phyloP scores from a whole-genome alignment of 2,113 vertebrate genomes.

The Anoura caudifer region DNA sequence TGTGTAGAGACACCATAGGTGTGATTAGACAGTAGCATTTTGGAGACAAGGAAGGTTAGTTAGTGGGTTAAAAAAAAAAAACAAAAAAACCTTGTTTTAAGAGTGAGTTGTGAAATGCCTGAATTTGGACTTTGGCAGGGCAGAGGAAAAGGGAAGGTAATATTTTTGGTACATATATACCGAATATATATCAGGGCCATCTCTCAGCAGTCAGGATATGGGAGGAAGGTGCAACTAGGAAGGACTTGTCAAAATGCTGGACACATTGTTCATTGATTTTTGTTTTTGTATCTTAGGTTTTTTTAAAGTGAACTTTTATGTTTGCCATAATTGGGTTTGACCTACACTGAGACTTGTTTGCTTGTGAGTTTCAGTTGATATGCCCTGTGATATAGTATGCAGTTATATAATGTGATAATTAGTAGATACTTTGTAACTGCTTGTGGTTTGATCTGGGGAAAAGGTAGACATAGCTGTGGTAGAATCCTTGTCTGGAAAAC shows the following conservation, averaged over 20 bases:
- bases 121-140: neutral
- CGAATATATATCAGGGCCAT: neutral
- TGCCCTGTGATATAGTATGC: neutral
- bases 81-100: neutral
- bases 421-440: neutral
- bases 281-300: neutral
- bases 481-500: neutral
- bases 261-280: neutral
- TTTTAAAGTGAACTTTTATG: neutral
- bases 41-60: neutral
- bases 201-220: neutral
- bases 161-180: neutral
- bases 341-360: neutral
- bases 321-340: neutral
- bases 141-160: neutral
- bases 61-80: neutral
- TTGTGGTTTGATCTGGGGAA: neutral
- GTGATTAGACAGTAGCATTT: conserved; percentile 14
- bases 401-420: neutral
- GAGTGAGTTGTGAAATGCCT: conserved; percentile 10
- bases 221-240: neutral
- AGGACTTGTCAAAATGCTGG: neutral
- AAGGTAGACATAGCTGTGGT: neutral
- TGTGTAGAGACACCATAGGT: neutral
- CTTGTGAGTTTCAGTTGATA: neutral